Conservation (phyloP, 2,113 vertebrate genomes). For the Corapipo altera region DNA sequence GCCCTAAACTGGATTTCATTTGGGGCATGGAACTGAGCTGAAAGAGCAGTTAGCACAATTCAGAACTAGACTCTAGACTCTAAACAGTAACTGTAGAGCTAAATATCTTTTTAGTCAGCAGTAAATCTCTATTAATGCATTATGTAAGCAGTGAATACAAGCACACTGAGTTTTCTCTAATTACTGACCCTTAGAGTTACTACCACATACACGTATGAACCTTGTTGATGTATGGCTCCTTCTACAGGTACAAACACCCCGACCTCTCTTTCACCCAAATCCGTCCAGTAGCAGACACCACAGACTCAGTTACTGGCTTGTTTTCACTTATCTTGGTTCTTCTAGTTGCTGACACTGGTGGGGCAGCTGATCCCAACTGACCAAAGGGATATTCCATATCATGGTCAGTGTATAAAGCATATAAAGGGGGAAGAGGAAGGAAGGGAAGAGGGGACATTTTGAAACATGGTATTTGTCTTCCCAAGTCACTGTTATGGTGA, state of each 20-base stretch:
- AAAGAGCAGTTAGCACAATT: background rate
- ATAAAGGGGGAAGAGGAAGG: background rate
- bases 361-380: background rate
- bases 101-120: background rate
- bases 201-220: background rate
- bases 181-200: background rate
- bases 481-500: rapidly evolving
- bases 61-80: background rate
- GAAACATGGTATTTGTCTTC: background rate
- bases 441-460: rapidly evolving
- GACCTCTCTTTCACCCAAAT: background rate
- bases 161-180: background rate
- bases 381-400: background rate
- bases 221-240: background rate
- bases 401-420: background rate
- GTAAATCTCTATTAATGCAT: background rate
- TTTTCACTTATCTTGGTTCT: background rate
- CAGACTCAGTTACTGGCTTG: background rate
- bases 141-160: background rate
- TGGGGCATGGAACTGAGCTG: background rate
- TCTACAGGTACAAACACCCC: background rate
- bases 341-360: background rate
- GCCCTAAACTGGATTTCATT: background rate
- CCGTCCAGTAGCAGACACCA: background rate
- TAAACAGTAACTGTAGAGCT: background rate